A percentile compares a stretch with the other conserved stretches of the same genome.
phyloP scores from a whole-genome alignment of 2,888 invertebrate species.

The Eristalis tenax region DNA sequence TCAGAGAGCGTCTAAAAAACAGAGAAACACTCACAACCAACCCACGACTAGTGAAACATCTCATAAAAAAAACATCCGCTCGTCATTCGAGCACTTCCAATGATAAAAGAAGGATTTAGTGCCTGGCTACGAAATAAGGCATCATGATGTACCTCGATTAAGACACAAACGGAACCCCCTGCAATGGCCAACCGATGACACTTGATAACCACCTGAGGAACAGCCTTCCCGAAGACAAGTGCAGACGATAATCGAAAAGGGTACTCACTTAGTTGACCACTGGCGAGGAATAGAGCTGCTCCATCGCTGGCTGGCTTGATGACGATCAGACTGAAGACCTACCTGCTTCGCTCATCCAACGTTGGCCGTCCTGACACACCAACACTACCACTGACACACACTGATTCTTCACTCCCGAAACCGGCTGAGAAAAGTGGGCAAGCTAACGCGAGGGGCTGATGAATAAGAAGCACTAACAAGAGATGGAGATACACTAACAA shows the following conservation, averaged over 20 bases:
- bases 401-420: too few species aligned
- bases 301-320: not conserved
- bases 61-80: too few species aligned
- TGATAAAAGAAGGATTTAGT: not conserved
- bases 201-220: not conserved
- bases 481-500: too few species aligned
- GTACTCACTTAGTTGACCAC: not conserved
- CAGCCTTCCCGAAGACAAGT: not conserved
- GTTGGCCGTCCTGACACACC: not conserved
- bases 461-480: too few species aligned
- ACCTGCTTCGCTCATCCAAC: not conserved
- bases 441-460: too few species aligned
- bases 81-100: too few species aligned
- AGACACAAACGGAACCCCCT: not conserved
- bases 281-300: not conserved
- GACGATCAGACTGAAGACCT: not conserved
- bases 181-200: not conserved
- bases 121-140: not conserved
- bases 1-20: too few species aligned
- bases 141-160: not conserved
- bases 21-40: too few species aligned
- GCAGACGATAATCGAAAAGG: not conserved
- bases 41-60: too few species aligned
- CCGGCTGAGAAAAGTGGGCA: too few species aligned
- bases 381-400: too few species aligned